These are phyloP conservation scores for Limosa lapponica DNA, from an alignment of 2,797 vertebrate genomes.

Conservation along the genomic window DNA sequence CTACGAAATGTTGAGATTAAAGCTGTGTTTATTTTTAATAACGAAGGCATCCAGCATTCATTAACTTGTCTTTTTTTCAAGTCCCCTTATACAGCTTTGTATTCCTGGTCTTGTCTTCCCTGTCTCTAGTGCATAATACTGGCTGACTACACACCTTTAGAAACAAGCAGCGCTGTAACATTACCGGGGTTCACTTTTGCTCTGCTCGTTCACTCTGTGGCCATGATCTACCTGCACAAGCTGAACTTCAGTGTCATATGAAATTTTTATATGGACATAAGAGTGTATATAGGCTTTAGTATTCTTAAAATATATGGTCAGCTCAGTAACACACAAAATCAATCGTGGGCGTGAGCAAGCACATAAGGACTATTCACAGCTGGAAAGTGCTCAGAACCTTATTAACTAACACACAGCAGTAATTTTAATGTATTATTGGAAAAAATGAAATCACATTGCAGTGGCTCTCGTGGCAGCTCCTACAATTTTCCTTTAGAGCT, in stretches of 20 bases:
- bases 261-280: neutral
- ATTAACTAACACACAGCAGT: neutral
- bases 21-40: constrained; percentile 67
- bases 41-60: constrained; percentile 1
- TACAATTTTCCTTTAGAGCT: neutral
- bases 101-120: neutral
- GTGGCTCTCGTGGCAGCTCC: neutral
- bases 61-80: constrained; percentile 32
- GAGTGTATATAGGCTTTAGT: neutral
- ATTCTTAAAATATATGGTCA: neutral
- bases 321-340: neutral
- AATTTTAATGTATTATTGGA: neutral
- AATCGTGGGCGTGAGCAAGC: neutral
- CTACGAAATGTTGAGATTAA: constrained; percentile 54
- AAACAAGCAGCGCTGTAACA: neutral
- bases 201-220: neutral
- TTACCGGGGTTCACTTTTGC: constrained; percentile 16
- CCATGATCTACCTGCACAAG: neutral
- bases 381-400: constrained; percentile 32
- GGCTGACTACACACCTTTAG: neutral
- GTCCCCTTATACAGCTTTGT: neutral
- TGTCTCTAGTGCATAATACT: neutral
- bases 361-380: neutral
- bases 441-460: neutral
- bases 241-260: neutral